Conservation (phyloP, 2,888 invertebrate species). For the Achlya flavicornis region DNA sequence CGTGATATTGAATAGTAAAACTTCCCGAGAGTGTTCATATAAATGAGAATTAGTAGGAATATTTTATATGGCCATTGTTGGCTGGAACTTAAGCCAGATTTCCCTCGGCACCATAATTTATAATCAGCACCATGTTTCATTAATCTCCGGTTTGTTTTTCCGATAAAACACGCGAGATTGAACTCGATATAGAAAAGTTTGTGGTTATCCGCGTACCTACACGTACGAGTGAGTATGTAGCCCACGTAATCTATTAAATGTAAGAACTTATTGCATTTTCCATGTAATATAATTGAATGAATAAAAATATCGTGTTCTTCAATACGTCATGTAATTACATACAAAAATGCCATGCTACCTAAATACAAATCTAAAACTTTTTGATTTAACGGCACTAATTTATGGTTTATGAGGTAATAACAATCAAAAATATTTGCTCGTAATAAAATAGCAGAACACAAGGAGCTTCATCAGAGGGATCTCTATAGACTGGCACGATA, state of each 20-base stretch:
- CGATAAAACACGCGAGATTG: conserved; percentile 46
- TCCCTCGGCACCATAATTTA: conserved; percentile 67
- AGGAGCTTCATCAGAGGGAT: no score
- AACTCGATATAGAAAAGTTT: conserved; percentile 1
- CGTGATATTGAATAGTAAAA: conserved; percentile 56
- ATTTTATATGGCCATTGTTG: conserved; percentile 67
- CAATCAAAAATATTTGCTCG: no score
- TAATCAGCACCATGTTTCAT: conserved; percentile 68
- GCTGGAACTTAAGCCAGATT: conserved; percentile 69
- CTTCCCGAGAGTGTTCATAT: conserved; percentile 48
- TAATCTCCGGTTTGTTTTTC: conserved; percentile 51
- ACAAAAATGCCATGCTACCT: no score
- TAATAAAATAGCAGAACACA: no score
- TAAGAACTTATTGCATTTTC: background rate
- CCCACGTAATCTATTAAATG: background rate
- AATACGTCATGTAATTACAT: no score
- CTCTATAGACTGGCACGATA: no score
- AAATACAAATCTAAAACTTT: no score
- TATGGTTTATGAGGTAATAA: no score
- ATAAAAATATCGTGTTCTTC: no score
- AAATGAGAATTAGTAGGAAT: conserved; percentile 59
- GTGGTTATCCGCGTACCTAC: background rate
- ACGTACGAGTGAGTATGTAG: background rate
- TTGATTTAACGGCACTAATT: no score
- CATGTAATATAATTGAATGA: background rate